Percentiles rank a stretch among this genome's conserved stretches.
Evolutionary conservation across 2,797 vertebrate genomes (phyloP).

Genomic region (Crenichthys baileyi): DNA sequence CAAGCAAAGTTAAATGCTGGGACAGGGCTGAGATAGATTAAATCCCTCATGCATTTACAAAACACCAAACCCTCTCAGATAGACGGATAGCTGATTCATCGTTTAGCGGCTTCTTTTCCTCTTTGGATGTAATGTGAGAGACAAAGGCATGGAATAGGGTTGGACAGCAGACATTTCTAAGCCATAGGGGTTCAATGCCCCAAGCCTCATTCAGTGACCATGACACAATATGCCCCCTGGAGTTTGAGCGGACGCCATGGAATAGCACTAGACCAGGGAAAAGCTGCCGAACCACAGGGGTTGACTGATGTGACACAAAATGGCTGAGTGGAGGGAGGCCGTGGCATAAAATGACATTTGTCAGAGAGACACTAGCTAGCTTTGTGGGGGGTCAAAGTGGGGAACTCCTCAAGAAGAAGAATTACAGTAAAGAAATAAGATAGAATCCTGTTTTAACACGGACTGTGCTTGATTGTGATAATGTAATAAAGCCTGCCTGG

Average conservation of each 20-base stretch:
- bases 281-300: slow-evolving; percentile 24
- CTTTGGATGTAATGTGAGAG: slow-evolving; percentile 7
- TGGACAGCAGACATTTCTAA: slow-evolving; percentile 59
- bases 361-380: slow-evolving; percentile 55
- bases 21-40: not conserved
- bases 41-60: not conserved
- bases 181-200: slow-evolving; percentile 49
- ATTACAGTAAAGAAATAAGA: slow-evolving; percentile 4
- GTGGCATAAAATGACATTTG: slow-evolving; percentile 63
- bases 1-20: not conserved
- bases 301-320: slow-evolving; percentile 53
- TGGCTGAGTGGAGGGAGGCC: slow-evolving; percentile 57
- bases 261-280: slow-evolving; percentile 40
- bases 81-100: not conserved
- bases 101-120: not conserved
- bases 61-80: not conserved
- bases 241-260: slow-evolving; percentile 41
- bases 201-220: slow-evolving; percentile 47
- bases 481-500: not conserved
- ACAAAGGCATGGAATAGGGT: slow-evolving; percentile 54
- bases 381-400: slow-evolving; percentile 37
- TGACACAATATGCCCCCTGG: slow-evolving; percentile 59
- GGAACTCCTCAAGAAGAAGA: slow-evolving; percentile 16
- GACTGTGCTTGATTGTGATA: not conserved
- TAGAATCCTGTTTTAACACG: not conserved